phyloP scores from a whole-genome alignment of 2,888 invertebrate genomes.

The Netelia inedita region DNA sequence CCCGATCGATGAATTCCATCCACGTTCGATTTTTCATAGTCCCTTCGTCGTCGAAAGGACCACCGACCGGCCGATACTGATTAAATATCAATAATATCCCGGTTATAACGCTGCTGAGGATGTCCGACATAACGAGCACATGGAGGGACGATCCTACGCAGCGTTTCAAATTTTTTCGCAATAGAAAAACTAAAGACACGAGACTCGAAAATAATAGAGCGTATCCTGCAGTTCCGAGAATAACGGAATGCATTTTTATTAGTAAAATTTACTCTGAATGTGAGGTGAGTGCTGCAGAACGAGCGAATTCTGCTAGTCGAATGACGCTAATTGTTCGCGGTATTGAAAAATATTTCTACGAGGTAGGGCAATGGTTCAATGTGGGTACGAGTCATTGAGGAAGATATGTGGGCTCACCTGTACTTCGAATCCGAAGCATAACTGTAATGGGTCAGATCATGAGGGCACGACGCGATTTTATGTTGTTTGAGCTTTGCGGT shows the following conservation, averaged over 20 bases:
- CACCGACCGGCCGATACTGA: constrained; percentile 45
- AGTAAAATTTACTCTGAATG: constrained; percentile 12
- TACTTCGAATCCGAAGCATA: constrained; percentile 64
- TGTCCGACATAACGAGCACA: constrained; percentile 77
- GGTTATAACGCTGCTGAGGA: constrained; percentile 73
- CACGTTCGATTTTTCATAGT: constrained; percentile 34
- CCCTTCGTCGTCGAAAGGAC: constrained; percentile 8
- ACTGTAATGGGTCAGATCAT: constrained; percentile 68
- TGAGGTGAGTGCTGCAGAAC: not conserved
- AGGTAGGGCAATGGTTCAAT: constrained; percentile 30
- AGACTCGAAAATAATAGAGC: constrained; percentile 76
- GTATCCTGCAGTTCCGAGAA: constrained; percentile 74
- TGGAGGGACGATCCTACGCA: constrained; percentile 72
- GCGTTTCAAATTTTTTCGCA: constrained; percentile 72
- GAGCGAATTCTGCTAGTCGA: not conserved
- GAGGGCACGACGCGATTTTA: constrained; percentile 63
- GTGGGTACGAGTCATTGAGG: constrained; percentile 60
- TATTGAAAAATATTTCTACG: constrained; percentile 28
- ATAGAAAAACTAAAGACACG: constrained; percentile 73
- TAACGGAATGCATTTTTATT: constrained; percentile 73
- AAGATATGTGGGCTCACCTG: constrained; percentile 57
- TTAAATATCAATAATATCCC: constrained; percentile 71
- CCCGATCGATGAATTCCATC: constrained; percentile 45
- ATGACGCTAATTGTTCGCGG: constrained; percentile 13
- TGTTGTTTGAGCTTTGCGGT: not conserved